Percentiles rank a stretch among this genome's conserved stretches.
Evolutionary conservation across 2,888 invertebrate genomes (phyloP).

Genomic region (Pachycephus smyrnensis): DNA sequence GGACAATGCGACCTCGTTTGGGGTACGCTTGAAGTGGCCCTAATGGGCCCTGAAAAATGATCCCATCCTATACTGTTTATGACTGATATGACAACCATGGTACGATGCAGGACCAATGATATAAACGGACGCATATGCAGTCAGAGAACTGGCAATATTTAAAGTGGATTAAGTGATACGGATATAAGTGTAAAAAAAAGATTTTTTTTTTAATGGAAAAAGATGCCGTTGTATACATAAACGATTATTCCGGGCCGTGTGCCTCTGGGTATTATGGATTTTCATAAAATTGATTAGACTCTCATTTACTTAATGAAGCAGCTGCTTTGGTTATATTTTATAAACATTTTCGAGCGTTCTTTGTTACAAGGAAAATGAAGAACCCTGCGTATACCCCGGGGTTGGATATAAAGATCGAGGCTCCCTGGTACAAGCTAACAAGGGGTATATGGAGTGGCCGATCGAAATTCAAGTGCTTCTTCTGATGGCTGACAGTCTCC

Average conservation of each 20-base stretch:
- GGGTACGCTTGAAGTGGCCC: background rate
- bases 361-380: background rate
- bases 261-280: background rate
- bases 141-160: background rate
- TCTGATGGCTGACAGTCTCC: background rate
- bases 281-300: background rate
- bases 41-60: background rate
- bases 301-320: background rate
- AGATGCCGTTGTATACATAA: no score
- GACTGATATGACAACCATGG: background rate
- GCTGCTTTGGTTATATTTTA: background rate
- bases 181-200: no score
- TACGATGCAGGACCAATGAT: background rate
- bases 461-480: background rate
- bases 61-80: background rate
- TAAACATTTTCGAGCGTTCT: background rate
- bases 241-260: background rate
- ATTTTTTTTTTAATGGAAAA: no score
- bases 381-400: background rate
- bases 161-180: background rate
- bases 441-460: background rate
- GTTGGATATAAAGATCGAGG: no score
- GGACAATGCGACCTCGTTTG: background rate
- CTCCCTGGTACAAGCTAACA: background rate
- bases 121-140: background rate